Evolutionary conservation across 92 coral and sea anemone genomes (phyloP).

Genomic region (Ricordea florida): DNA sequence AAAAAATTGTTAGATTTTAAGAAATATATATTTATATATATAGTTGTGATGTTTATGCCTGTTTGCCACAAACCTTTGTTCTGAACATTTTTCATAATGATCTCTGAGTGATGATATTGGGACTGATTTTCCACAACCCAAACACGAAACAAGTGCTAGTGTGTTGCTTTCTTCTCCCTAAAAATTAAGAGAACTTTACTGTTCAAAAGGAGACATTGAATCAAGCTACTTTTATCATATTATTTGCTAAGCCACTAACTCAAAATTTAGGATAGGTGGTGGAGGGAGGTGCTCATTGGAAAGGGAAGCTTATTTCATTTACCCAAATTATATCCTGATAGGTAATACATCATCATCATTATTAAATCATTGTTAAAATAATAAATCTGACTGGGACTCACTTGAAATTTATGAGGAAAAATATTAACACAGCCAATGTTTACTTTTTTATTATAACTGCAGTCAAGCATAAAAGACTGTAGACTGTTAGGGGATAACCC

Average conservation of each 20-base stretch:
- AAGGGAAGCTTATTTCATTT: constrained; percentile 14
- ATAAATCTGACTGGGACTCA: constrained; percentile 22
- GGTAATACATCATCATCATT: not conserved
- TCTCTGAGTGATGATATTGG: constrained; percentile 20
- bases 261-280: constrained; percentile 2
- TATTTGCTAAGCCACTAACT: constrained; percentile 8
- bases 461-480: constrained; percentile 11
- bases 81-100: constrained; percentile 12
- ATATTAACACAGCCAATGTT: constrained; percentile 11
- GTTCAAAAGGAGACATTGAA: not conserved
- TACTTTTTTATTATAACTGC: constrained; percentile 9
- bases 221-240: constrained; percentile 8
- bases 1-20: not conserved
- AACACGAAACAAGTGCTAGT: constrained; percentile 15
- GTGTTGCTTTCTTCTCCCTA: not conserved
- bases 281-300: constrained; percentile 12
- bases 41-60: constrained; percentile 1
- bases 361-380: not conserved
- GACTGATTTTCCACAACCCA: constrained; percentile 26
- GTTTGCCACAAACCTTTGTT: constrained; percentile 17
- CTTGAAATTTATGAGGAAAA: constrained; percentile 12
- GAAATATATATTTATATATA: no score
- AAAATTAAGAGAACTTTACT: not conserved
- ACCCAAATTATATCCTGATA: not conserved
- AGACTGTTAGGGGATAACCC: constrained; percentile 11